Conservation (phyloP, 2,888 invertebrate genomes). For the Drosophila borealis region DNA sequence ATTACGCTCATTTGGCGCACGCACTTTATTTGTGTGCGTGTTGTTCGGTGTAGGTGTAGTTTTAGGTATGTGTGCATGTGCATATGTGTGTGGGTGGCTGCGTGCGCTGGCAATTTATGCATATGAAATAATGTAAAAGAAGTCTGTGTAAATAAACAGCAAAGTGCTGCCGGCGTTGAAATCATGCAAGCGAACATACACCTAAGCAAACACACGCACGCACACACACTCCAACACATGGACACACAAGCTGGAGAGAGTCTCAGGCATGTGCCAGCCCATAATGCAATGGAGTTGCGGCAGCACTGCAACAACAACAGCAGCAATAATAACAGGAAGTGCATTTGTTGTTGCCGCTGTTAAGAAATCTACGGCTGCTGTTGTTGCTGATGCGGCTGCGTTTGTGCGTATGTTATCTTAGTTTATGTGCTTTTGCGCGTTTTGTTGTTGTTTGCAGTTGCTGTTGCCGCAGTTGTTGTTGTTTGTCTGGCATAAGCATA, state of each 20-base stretch:
- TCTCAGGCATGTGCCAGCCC: constrained; percentile 32
- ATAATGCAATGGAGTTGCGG: constrained; percentile 59
- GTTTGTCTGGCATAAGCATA: constrained; percentile 74
- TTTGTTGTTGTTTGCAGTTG: constrained; percentile 64
- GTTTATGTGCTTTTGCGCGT: constrained; percentile 67
- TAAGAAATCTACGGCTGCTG: constrained; percentile 65
- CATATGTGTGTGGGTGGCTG: constrained; percentile 40
- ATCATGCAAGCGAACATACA: constrained; percentile 69
- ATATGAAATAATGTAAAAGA: constrained; percentile 73
- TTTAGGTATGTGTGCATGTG: constrained; percentile 9
- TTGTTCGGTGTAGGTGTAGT: background rate
- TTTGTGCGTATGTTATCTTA: constrained; percentile 67
- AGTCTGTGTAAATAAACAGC: constrained; percentile 77
- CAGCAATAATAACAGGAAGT: constrained; percentile 76
- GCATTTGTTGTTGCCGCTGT: constrained; percentile 73
- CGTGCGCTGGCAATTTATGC: constrained; percentile 69
- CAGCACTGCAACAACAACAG: constrained; percentile 28
- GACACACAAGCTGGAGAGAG: constrained; percentile 4
- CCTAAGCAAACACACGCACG: constrained; percentile 66
- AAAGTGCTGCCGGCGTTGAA: constrained; percentile 78
- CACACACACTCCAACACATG: background rate
- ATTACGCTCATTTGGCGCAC: constrained; percentile 60
- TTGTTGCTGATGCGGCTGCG: constrained; percentile 32
- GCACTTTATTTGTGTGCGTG: constrained; percentile 51
- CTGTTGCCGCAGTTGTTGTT: constrained; percentile 61